Evolutionary conservation across 2,113 vertebrate species (phyloP).

Genomic region (Megaceryle torquata): DNA sequence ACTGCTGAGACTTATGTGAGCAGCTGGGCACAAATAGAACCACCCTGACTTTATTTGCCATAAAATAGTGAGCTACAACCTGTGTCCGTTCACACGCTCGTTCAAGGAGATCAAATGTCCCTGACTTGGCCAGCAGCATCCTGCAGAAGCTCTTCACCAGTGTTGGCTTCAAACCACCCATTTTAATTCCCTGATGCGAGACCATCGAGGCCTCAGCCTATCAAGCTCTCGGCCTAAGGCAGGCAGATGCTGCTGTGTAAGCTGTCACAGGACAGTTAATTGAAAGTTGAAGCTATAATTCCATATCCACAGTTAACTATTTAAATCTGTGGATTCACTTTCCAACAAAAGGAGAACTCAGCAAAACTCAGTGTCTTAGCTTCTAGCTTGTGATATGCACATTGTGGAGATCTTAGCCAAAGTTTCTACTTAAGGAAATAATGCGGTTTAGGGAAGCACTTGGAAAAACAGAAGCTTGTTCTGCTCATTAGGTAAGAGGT

Average conservation of each 20-base stretch:
- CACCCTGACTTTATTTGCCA: neutral
- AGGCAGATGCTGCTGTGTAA: neutral
- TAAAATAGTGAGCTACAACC: neutral
- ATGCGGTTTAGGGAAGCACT: neutral
- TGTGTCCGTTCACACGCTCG: neutral
- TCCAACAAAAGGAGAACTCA: neutral
- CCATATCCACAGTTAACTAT: neutral
- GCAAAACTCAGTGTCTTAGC: neutral
- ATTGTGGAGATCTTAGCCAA: neutral
- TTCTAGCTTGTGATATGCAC: neutral
- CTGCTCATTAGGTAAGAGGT: neutral
- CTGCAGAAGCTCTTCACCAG: neutral
- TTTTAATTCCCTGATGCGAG: neutral
- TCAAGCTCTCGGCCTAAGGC: neutral
- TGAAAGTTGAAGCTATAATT: neutral
- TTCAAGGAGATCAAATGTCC: neutral
- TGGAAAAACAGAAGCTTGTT: neutral
- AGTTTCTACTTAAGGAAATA: neutral
- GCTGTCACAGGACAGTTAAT: neutral
- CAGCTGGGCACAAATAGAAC: neutral
- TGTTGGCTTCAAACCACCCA: neutral
- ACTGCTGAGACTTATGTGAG: neutral
- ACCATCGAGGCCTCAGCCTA: accelerated
- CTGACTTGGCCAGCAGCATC: neutral
- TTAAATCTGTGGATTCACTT: neutral